Evolutionary conservation across 2,797 vertebrate genomes (phyloP).

Genomic region (Melanotaenia maccullochi): DNA sequence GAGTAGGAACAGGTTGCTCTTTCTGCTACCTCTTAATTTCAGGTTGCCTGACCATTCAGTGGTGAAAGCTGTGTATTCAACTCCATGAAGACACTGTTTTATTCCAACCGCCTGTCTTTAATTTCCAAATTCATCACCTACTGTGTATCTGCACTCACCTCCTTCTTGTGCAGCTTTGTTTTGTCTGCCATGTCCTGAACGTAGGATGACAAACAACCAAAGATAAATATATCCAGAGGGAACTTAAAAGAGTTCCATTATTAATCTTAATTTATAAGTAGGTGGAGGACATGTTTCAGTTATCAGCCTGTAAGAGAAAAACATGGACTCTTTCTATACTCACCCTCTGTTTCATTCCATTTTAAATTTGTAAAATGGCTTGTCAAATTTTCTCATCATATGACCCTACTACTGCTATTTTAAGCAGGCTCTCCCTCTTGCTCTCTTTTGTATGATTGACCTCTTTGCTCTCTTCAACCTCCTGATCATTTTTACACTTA

Average conservation of each 20-base stretch:
- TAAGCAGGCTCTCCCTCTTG: constrained; percentile 30
- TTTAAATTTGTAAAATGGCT: constrained; percentile 31
- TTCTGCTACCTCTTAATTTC: not conserved
- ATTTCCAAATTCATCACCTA: constrained; percentile 52
- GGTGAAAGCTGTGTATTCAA: constrained; percentile 11
- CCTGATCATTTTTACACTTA: constrained; percentile 33
- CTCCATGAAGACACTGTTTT: constrained; percentile 39
- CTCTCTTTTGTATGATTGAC: constrained; percentile 43
- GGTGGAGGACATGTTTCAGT: constrained; percentile 14
- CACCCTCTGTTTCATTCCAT: constrained; percentile 16
- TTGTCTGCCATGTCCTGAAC: constrained; percentile 34
- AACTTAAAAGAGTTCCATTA: constrained; percentile 26
- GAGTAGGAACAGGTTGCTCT: not conserved
- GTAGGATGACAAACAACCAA: constrained; percentile 34
- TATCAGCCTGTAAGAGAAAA: constrained; percentile 11
- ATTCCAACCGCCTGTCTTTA: constrained; percentile 23
- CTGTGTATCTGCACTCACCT: constrained; percentile 28
- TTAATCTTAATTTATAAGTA: constrained; percentile 35
- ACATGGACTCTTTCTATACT: not conserved
- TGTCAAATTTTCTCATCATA: constrained; percentile 40
- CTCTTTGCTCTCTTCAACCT: constrained; percentile 31
- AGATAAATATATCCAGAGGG: constrained; percentile 25
- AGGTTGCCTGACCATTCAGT: constrained; percentile 8
- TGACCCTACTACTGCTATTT: constrained; percentile 55
- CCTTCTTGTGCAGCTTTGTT: constrained; percentile 32